These are phyloP conservation scores for Thymelicus acteon DNA, from an alignment of 2,888 invertebrate genomes.

Conservation along the genomic window DNA sequence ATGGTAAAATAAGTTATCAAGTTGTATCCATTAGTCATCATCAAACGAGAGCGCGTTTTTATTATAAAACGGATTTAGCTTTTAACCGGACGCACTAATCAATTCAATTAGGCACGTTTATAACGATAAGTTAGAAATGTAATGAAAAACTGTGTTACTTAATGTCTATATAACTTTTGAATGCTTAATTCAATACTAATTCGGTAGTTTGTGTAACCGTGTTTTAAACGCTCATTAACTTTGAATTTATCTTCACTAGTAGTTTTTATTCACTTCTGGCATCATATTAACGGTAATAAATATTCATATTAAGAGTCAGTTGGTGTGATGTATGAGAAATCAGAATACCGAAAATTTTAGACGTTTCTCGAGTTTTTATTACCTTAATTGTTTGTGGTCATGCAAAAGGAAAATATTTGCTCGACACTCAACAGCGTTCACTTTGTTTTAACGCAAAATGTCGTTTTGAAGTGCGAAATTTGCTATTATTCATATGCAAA, in stretches of 20 bases:
- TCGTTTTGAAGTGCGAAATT: neutral
- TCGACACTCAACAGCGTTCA: conserved; percentile 41
- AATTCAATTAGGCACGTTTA: neutral
- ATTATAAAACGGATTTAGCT: neutral
- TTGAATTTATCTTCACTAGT: no score
- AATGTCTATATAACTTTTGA: conserved; percentile 10
- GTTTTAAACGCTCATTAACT: no score
- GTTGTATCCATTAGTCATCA: neutral
- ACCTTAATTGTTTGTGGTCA: conserved; percentile 62
- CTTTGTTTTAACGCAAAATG: conserved; percentile 16
- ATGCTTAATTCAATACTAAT: conserved; percentile 39
- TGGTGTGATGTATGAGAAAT: conserved; percentile 42
- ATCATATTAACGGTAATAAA: conserved; percentile 44
- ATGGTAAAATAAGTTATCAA: conserved; percentile 7
- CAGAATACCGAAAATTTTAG: no score
- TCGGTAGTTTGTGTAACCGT: conserved; percentile 15
- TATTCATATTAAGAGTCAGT: conserved; percentile 36
- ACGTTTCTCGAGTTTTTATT: conserved; percentile 43
- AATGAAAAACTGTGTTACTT: conserved; percentile 13
- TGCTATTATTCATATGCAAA: conserved; percentile 9
- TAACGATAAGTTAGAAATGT: conserved; percentile 7
- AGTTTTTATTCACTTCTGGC: conserved; percentile 32
- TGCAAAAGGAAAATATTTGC: conserved; percentile 57
- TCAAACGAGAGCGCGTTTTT: neutral
- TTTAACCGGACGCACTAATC: neutral